A percentile compares a stretch with the other conserved stretches of the same genome.
Conservation (phyloP, 2,888 invertebrate species). For the Phanerotoma sp. region DNA sequence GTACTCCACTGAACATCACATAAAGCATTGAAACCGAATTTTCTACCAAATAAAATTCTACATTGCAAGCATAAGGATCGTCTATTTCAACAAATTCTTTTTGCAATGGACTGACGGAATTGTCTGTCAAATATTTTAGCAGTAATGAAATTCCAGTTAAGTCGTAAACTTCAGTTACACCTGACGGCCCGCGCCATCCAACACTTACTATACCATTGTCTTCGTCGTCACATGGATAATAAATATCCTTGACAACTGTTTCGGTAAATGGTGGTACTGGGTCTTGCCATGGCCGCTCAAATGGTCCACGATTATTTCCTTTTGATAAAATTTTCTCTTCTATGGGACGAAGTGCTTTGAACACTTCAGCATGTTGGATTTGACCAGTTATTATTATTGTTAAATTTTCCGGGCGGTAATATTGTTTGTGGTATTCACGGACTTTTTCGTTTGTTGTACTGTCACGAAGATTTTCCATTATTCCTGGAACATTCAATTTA, state of each 20-base stretch:
- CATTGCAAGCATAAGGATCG: conserved; percentile 77
- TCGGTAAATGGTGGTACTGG: conserved; percentile 66
- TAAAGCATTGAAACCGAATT: conserved; percentile 72
- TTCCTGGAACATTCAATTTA: too few species aligned
- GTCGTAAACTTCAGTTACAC: conserved; percentile 62
- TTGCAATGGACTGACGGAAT: conserved; percentile 83
- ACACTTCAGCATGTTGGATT: conserved; percentile 74
- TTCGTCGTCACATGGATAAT: conserved; percentile 83
- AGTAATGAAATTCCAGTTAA: conserved; percentile 69
- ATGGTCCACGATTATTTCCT: conserved; percentile 63
- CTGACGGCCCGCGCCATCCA: conserved; percentile 80
- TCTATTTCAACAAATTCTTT: conserved; percentile 79
- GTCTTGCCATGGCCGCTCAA: conserved; percentile 76
- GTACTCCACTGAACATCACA: conserved; percentile 75
- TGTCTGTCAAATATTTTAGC: conserved; percentile 81
- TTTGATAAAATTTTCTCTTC: conserved; percentile 76
- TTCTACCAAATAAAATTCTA: conserved; percentile 69
- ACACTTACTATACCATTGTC: conserved; percentile 76
- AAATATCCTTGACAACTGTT: conserved; percentile 62
- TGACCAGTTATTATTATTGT: conserved; percentile 82
- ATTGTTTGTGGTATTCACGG: conserved; percentile 72
- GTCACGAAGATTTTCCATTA: conserved; percentile 75
- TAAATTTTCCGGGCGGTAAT: conserved; percentile 87
- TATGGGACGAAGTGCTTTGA: conserved; percentile 69
- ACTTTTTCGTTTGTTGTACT: conserved; percentile 62